Evolutionary conservation across 2,113 vertebrate species (phyloP).

Genomic region (Corydoras maculifer): DNA sequence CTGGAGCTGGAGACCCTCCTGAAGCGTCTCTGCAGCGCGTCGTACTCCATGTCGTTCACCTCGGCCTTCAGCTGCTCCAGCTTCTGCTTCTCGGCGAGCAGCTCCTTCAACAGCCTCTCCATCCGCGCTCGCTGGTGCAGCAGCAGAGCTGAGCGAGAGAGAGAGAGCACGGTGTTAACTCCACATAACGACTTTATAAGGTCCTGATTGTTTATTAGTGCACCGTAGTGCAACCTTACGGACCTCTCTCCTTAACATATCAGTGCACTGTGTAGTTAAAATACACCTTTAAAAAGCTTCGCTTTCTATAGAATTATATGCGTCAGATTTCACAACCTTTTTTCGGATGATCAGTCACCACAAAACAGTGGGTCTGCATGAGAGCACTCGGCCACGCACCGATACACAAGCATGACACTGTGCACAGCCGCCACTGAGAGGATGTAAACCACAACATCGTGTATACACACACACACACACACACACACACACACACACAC

Average conservation of each 20-base stretch:
- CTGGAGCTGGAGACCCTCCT: conserved; percentile 87
- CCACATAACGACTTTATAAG: neutral
- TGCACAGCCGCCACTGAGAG: too few relatives aligned
- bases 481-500: neutral
- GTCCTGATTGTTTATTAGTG: too few relatives aligned
- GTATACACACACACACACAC: neutral
- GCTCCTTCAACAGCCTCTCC: conserved; percentile 91
- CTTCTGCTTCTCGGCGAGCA: conserved; percentile 84
- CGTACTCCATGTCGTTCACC: conserved; percentile 95
- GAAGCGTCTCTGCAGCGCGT: conserved; percentile 91
- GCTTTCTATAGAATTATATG: too few relatives aligned
- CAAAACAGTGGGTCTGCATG: too few relatives aligned
- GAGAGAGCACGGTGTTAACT: neutral
- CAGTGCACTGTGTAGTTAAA: too few relatives aligned
- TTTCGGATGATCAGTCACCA: too few relatives aligned
- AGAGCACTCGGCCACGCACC: neutral
- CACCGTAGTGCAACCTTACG: too few relatives aligned
- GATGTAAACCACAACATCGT: too few relatives aligned
- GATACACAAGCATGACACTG: neutral
- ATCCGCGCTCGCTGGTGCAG: conserved; percentile 95
- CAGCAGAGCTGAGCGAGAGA: conserved; percentile 75
- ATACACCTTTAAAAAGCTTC: too few relatives aligned
- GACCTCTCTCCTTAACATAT: too few relatives aligned
- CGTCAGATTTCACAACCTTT: too few relatives aligned
- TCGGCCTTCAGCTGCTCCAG: conserved; percentile 87